phyloP scores from a whole-genome alignment of 2,113 vertebrate genomes.

The Eurystomus gularis region DNA sequence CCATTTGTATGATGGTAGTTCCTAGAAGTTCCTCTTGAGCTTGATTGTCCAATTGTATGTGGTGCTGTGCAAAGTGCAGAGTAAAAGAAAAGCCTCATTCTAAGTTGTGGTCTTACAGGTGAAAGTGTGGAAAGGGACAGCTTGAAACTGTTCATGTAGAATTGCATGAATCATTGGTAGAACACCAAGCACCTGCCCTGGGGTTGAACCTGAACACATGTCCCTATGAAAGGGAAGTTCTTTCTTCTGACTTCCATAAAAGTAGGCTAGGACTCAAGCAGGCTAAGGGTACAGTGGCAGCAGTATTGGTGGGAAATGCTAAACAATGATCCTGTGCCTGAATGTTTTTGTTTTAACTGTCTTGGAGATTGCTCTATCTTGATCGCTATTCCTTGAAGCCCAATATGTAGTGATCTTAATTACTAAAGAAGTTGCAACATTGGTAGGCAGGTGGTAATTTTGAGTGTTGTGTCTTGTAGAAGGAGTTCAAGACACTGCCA shows the following conservation, averaged over 20 bases:
- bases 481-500: background rate
- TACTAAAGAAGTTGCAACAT: background rate
- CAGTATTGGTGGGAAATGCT: background rate
- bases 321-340: background rate
- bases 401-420: fast-evolving
- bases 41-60: background rate
- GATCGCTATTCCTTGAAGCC: background rate
- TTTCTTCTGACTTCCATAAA: background rate
- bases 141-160: background rate
- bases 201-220: fast-evolving
- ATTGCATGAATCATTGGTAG: fast-evolving
- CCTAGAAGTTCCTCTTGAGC: background rate
- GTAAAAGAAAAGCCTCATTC: background rate
- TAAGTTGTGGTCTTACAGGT: background rate
- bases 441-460: background rate
- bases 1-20: background rate
- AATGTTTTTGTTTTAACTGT: background rate
- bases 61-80: background rate
- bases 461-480: background rate
- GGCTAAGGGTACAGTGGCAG: background rate
- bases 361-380: background rate
- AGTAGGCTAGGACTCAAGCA: fast-evolving
- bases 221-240: background rate
- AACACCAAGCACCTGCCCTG: background rate
- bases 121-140: background rate